A percentile compares a stretch with the other conserved stretches of the same genome.
These are phyloP conservation scores for Siniperca scherzeri DNA, from an alignment of 2,797 vertebrate genomes.

Conservation along the genomic window DNA sequence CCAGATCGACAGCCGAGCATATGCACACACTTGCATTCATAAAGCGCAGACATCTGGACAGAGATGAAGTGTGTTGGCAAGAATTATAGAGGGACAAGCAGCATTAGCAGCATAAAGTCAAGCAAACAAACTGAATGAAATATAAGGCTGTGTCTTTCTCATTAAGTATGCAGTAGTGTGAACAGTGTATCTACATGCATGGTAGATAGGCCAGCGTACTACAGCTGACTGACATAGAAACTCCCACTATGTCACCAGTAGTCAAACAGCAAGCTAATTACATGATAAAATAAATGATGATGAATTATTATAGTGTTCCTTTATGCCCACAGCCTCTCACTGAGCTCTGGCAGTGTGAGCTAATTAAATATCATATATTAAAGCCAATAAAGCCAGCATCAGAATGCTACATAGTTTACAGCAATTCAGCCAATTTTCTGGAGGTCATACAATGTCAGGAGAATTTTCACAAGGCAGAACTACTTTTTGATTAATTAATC, in stretches of 20 bases:
- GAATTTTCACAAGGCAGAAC: slow-evolving; percentile 13
- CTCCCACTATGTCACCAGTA: slow-evolving; percentile 28
- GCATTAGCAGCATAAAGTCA: background rate
- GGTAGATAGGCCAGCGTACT: background rate
- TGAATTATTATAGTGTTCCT: slow-evolving; percentile 35
- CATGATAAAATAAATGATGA: slow-evolving; percentile 38
- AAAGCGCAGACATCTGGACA: slow-evolving; percentile 30
- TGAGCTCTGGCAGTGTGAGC: slow-evolving; percentile 20
- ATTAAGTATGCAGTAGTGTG: slow-evolving; percentile 13
- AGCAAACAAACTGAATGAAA: slow-evolving; percentile 21
- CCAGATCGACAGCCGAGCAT: background rate
- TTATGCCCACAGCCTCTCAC: slow-evolving; percentile 11
- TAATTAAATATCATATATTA: slow-evolving; percentile 49
- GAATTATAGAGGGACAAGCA: background rate
- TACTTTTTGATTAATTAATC: slow-evolving; percentile 18
- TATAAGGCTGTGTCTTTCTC: background rate
- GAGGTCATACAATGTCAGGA: slow-evolving; percentile 4
- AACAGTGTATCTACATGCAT: slow-evolving; percentile 9
- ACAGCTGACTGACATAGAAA: slow-evolving; percentile 9
- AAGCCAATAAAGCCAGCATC: slow-evolving; percentile 25
- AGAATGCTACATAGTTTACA: slow-evolving; percentile 6
- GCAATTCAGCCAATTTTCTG: background rate
- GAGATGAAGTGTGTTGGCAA: slow-evolving; percentile 19
- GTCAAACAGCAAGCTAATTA: slow-evolving; percentile 43
- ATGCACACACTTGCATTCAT: slow-evolving; percentile 4